Conservation (phyloP, 2,113 vertebrate genomes). For the Illadopsis cleaveri region DNA sequence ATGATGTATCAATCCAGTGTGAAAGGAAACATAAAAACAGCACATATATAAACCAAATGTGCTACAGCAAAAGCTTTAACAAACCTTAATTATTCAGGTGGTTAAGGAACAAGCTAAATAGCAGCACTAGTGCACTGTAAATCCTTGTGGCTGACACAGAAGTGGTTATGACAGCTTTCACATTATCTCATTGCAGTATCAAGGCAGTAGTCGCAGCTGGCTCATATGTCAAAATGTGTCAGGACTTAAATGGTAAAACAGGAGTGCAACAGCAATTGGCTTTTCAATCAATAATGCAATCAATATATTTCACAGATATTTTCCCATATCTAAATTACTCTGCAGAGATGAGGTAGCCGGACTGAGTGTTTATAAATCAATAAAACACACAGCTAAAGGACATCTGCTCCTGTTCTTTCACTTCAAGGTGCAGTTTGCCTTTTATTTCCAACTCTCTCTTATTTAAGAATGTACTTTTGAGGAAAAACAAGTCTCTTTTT, state of each 20-base stretch:
- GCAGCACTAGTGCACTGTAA: constrained; percentile 65
- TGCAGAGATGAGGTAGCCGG: constrained; percentile 81
- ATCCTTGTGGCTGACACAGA: constrained; percentile 75
- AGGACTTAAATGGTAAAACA: constrained; percentile 86
- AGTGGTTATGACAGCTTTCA: constrained; percentile 80
- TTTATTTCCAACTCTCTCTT: constrained; percentile 71
- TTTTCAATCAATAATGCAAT: constrained; percentile 88
- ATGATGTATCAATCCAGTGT: constrained; percentile 35
- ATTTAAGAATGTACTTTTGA: constrained; percentile 74
- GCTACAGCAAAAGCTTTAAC: constrained; percentile 62
- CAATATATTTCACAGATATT: constrained; percentile 90
- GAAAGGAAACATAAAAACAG: constrained; percentile 42
- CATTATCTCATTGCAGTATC: constrained; percentile 81
- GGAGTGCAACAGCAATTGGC: constrained; percentile 87
- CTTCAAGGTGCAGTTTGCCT: constrained; percentile 75
- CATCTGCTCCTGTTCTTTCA: constrained; percentile 77
- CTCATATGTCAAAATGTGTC: constrained; percentile 88
- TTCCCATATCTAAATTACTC: constrained; percentile 89
- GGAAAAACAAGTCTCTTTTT: constrained; percentile 53
- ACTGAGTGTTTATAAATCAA: constrained; percentile 85
- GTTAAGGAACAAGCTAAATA: constrained; percentile 76
- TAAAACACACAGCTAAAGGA: constrained; percentile 81
- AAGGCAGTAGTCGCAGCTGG: constrained; percentile 79
- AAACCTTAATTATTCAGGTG: constrained; percentile 78
- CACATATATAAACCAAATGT: constrained; percentile 36